Conservation (phyloP, 1,140 invertebrate genomes). For the Drosophila sp. region DNA sequence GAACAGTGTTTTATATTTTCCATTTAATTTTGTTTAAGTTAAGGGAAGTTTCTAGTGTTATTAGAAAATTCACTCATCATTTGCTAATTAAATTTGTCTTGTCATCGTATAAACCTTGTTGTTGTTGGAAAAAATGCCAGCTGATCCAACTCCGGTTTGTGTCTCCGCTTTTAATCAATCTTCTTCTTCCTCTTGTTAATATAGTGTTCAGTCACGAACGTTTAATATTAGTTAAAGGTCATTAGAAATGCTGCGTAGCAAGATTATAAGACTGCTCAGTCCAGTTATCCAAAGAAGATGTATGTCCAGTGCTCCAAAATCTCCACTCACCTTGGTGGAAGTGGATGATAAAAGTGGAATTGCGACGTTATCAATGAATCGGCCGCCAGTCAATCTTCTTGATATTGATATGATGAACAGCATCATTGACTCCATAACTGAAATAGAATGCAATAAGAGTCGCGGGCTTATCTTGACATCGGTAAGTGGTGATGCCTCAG, state of each 20-base stretch:
- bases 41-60: neutral
- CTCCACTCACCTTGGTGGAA: constrained; percentile 48
- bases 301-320: constrained; percentile 7
- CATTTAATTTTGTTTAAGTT: neutral
- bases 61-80: neutral
- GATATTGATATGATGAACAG: constrained; percentile 89
- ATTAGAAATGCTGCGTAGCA: constrained; percentile 56
- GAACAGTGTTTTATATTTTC: too few relatives aligned
- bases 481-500: constrained; percentile 59
- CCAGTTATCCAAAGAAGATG: constrained; percentile 16
- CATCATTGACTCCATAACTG: constrained; percentile 86
- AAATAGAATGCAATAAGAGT: constrained; percentile 87
- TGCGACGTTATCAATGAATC: constrained; percentile 89
- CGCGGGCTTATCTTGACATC: constrained; percentile 92
- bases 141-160: constrained; percentile 9
- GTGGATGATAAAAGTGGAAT: constrained; percentile 87
- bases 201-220: neutral
- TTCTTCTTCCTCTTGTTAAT: neutral
- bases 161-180: neutral
- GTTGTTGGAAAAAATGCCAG: constrained; percentile 11
- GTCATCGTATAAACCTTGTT: constrained; percentile 16
- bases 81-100: constrained; percentile 13
- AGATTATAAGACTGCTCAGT: constrained; percentile 22
- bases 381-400: constrained; percentile 91
- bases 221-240: neutral